Evolutionary conservation across 2,113 vertebrate species (phyloP).

Genomic region (Typhlomys cinereus): DNA sequence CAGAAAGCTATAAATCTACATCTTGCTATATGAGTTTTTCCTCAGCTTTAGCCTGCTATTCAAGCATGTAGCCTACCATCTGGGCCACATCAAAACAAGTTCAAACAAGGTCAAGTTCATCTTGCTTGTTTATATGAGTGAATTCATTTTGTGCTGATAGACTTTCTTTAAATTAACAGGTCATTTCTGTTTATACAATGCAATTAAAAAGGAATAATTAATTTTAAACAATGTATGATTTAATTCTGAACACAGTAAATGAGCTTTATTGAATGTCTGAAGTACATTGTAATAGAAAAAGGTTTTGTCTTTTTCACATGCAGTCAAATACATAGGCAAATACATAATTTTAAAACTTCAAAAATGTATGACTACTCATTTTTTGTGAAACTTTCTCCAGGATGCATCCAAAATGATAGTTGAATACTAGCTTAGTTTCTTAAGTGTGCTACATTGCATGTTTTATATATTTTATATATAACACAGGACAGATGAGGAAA

Average conservation of each 20-base stretch:
- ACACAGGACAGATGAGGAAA: conserved; percentile 74
- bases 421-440: conserved; percentile 72
- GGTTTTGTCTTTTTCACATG: conserved; percentile 65
- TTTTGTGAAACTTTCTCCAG: conserved; percentile 71
- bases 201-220: conserved; percentile 87
- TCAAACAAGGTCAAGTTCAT: conserved; percentile 97
- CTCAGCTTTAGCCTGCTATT: conserved; percentile 96
- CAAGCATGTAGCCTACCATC: conserved; percentile 98
- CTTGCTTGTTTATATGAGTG: conserved; percentile 88
- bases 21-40: conserved; percentile 93
- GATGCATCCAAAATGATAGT: conserved; percentile 64
- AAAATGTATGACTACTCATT: conserved; percentile 69
- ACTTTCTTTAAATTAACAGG: conserved; percentile 89
- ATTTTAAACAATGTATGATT: conserved; percentile 81
- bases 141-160: conserved; percentile 86
- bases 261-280: conserved; percentile 69
- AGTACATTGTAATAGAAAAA: conserved; percentile 43
- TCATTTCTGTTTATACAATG: conserved; percentile 86
- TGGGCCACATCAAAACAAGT: conserved; percentile 96
- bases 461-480: conserved; percentile 74
- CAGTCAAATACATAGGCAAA: conserved; percentile 65
- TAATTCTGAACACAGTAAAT: conserved; percentile 74
- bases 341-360: conserved; percentile 64
- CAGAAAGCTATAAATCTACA: conserved; percentile 98
- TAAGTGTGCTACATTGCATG: conserved; percentile 59